A percentile compares a stretch with the other conserved stretches of the same genome.
These are phyloP conservation scores for Eolophus roseicapilla DNA, from an alignment of 2,113 vertebrate species.

Conservation along the genomic window DNA sequence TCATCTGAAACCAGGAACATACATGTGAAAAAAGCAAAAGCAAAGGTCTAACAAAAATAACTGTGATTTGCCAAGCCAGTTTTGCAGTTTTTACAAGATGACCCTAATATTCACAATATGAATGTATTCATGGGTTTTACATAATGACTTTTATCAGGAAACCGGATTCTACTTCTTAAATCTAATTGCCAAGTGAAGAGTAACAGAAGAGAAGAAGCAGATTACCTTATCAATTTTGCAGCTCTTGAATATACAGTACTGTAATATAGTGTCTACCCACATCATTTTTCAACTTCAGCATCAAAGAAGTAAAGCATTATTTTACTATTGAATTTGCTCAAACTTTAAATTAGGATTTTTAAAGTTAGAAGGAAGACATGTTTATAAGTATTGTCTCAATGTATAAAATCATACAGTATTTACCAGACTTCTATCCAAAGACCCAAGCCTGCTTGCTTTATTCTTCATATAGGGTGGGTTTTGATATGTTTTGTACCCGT, in stretches of 20 bases:
- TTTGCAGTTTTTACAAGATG: slow-evolving; percentile 78
- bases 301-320: slow-evolving; percentile 69
- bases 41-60: slow-evolving; percentile 77
- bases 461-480: background rate
- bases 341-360: slow-evolving; percentile 71
- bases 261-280: slow-evolving; percentile 77
- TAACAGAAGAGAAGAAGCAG: slow-evolving; percentile 76
- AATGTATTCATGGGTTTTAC: slow-evolving; percentile 82
- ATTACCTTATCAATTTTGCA: slow-evolving; percentile 82
- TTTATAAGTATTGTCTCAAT: slow-evolving; percentile 60
- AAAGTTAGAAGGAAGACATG: slow-evolving; percentile 41
- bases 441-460: background rate
- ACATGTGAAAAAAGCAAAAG: slow-evolving; percentile 65
- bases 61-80: slow-evolving; percentile 70
- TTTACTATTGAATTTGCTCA: slow-evolving; percentile 71
- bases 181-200: slow-evolving; percentile 80
- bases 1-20: slow-evolving; percentile 56
- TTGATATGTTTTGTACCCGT: background rate
- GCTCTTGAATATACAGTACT: slow-evolving; percentile 78
- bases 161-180: slow-evolving; percentile 80
- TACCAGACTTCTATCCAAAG: background rate
- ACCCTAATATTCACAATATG: slow-evolving; percentile 80
- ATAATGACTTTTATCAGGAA: slow-evolving; percentile 81
- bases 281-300: slow-evolving; percentile 75
- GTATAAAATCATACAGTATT: background rate